Base-by-base conservation (phyloP, 2,888 invertebrate species). In the Lagria hirta region DNA sequence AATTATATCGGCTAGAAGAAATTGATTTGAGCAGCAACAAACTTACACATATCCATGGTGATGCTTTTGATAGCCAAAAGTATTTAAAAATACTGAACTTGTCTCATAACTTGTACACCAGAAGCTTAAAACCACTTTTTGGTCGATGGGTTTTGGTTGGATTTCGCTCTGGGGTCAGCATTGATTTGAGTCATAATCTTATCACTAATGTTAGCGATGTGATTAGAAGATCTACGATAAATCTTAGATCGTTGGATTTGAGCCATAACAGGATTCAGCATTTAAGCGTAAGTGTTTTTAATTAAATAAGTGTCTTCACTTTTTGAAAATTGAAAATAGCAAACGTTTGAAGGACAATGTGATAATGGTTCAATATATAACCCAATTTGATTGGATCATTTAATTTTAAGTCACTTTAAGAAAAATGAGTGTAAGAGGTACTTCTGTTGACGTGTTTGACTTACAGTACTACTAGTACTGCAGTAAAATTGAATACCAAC, bases 21-120 rank as follows among this genome's bases (percentile, higher is more conserved):
- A 68, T 90, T 5, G 76, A 81, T 61, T 70, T 92, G 34, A 77
- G 80, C 18, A 69, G 79, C 44, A 92, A 92, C 68, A 72, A 71
- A 12, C 66, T 87, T 21, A 69, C 68, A 1, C 74, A 73, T 43
- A 77, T 87, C 48, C 73, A 78, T 46, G 72, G 74, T 81, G 82
- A 69, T 74, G 77, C 73, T 49, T 58, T 65, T 44, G 8, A 22
- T 6, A 70, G 69, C 17, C 68, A 52, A 15, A 22, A 34, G 11
- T 17, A 43, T 6, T 46, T 66, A 21, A 53, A 45, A 15, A 42
- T 24, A 24, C 15, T 57, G 10, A 13, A 23, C 12, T 42, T 57
- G 26, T 34, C 35, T 3, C 36, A 57, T 34, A 66, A 65, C 43
- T 17, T 27, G 2, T 58, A 54, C 41, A 23, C 48, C 4, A 52